Base-by-base conservation (phyloP, 1,140 invertebrate species). In the Epicauta chinensis region DNA sequence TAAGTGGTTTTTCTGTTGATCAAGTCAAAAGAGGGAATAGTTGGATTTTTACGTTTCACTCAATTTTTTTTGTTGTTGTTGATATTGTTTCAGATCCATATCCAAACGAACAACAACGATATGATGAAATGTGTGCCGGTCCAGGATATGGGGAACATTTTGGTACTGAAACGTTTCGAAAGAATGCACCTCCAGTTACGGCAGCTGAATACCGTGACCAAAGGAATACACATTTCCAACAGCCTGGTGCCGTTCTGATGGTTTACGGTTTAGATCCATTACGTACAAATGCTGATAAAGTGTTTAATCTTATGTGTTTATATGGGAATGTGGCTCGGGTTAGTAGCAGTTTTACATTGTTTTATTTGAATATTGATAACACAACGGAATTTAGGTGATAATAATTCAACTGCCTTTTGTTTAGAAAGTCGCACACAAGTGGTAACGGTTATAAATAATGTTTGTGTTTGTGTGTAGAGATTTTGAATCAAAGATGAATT, bases 281-380 rank as follows among this genome's bases (percentile, higher is more conserved):
- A 57, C 92, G 92, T 68, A 90, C 95, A 68, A 98, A 98, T 74
- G 89, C 91, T 55, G 93, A 98, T 71, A 85, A 88, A 66, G 79
- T 99, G n/a, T 99, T 99, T 81, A 99, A 98, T 76, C 77, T 99
- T 46, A 93, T 98, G 73, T 99, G 96, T 75, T 80, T 98, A 31
- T 99, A 98, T 73, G 97, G 97, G 54, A 99, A 99, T 71, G 93
- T 98, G 56, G 86, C 93, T 42, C 85, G 93, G 81, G 93, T 98
- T 74, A 83, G 86, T 74, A 34, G n/a, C n/a, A n/a, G n/a, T 23
- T 23, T 23, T 23, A 23, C n/a, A 23, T 23, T 23, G 23, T 23
- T 23, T 23, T 23, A 23, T 23, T 23, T 23, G 7, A 23, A 23
- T 7, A 23, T 23, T 23, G 23, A 23, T 23, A 23, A 23, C n/a